Evolutionary conservation across 2,888 invertebrate species (phyloP), one percentile per base, ranked within the genome.

Genomic region (Cheilosia variabilis): DNA sequence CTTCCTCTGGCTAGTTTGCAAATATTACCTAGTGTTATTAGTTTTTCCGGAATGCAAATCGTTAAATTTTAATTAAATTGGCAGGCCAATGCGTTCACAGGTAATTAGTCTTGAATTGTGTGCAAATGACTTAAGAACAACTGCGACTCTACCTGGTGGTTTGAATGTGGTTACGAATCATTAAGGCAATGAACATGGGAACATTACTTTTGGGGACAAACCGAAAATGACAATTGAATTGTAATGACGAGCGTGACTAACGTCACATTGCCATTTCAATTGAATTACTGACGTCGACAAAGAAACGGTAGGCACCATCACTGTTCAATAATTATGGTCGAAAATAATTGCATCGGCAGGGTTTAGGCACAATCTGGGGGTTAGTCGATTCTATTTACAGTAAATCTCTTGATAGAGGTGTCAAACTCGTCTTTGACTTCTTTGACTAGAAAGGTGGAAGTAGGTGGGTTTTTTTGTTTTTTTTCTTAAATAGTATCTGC

Each of bases 161-260:
- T 47, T 19, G 19, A 19, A 19, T 19, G 17, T 19, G 17, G 2
- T 17, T 5, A 19, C 10, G 9, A 19, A 17, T 10, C 7, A 47
- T 17, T 9, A 47, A 47, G 7, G 7, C 9, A 17, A 17, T 2
- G 45, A 71, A 58, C 27, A 53, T 15, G 27, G 43, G 19, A 43
- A 41, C 27, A 6, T 34, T 19, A 4, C 22, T 50, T 50, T 50
- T 45, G 45, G 45, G 17, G 19, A 31, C 34, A 57, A 24, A 52
- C 47, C 47, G 19, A 47, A 37, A 37, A 37, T 69, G 45, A 45
- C 58, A 71, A 43, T 60, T 62, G 52, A 60, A 72, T 62, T 41
- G 50, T 17, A 68, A 45, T 41, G 41, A 45, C 24, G 2, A 10
- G 58, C 37, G 52, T 27, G 50, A 43, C 15, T 41, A 7, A 45